Percentiles rank a stretch among this genome's conserved stretches.
Conservation (phyloP, 2,888 invertebrate genomes). For the Nephrotoma appendiculata region DNA sequence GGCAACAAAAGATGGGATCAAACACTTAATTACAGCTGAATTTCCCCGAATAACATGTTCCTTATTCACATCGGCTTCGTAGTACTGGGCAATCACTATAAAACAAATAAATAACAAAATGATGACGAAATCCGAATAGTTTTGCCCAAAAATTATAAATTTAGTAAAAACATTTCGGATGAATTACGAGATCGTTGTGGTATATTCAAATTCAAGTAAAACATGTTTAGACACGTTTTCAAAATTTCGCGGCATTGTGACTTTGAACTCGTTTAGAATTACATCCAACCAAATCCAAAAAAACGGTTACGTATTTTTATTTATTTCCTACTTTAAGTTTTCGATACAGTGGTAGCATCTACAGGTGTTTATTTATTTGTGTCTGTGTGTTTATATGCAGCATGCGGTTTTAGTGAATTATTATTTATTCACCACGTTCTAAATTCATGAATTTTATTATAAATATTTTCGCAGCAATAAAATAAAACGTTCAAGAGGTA, state of each 20-base stretch:
- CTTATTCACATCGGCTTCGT: slow-evolving; percentile 73
- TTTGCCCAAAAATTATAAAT: background rate
- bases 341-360: background rate
- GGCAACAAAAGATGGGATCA: slow-evolving; percentile 73
- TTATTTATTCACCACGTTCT: background rate
- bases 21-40: slow-evolving; percentile 66
- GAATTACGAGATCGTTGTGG: background rate
- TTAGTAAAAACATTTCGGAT: background rate
- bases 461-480: background rate
- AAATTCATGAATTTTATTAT: background rate
- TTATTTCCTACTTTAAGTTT: background rate
- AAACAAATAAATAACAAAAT: background rate
- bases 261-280: background rate
- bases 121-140: background rate
- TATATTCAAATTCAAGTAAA: background rate
- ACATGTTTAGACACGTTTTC: background rate
- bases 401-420: background rate
- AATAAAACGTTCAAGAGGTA: background rate
- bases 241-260: background rate
- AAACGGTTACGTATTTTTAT: background rate
- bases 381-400: background rate
- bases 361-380: background rate
- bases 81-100: slow-evolving; percentile 64
- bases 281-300: background rate
- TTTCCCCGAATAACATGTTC: slow-evolving; percentile 73